Conservation (phyloP, 1,140 invertebrate species). For the Drosophila subpulchrella region DNA sequence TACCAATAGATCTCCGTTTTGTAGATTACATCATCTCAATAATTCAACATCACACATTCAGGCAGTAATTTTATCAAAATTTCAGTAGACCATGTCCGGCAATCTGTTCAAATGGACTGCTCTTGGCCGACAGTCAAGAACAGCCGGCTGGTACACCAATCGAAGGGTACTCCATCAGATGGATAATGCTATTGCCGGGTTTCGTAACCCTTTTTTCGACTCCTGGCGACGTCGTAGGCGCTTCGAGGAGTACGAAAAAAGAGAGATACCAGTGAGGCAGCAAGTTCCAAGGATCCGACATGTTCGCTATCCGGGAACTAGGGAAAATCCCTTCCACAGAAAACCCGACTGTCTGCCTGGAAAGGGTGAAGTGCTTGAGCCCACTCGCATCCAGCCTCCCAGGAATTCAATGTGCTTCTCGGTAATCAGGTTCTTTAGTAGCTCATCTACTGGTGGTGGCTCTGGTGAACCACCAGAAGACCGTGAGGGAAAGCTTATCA, state of each 20-base stretch:
- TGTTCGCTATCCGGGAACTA: not conserved
- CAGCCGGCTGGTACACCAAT: not conserved
- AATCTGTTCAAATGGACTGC: slow-evolving; percentile 5
- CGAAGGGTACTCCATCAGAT: not conserved
- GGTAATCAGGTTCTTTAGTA: not conserved
- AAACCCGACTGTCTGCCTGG: not conserved
- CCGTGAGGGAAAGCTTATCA: slow-evolving; percentile 15
- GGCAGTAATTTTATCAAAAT: slow-evolving; percentile 19
- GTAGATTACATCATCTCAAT: not conserved
- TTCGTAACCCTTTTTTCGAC: not conserved
- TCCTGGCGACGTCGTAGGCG: not conserved
- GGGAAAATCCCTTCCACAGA: not conserved
- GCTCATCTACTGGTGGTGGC: not conserved
- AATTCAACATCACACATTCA: not conserved
- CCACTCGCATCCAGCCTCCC: slow-evolving; percentile 19
- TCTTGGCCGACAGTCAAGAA: not conserved
- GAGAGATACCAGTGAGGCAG: not conserved
- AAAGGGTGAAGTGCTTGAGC: slow-evolving; percentile 7
- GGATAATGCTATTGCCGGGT: not conserved
- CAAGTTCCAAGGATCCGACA: not conserved
- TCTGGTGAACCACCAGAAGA: not conserved
- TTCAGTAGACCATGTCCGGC: slow-evolving; percentile 13
- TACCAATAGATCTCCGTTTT: not conserved
- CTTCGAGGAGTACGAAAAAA: not conserved
- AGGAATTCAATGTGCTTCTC: slow-evolving; percentile 10